Base-by-base conservation (phyloP, 92 coral and sea anemone species). In the Actinernus sp. region DNA sequence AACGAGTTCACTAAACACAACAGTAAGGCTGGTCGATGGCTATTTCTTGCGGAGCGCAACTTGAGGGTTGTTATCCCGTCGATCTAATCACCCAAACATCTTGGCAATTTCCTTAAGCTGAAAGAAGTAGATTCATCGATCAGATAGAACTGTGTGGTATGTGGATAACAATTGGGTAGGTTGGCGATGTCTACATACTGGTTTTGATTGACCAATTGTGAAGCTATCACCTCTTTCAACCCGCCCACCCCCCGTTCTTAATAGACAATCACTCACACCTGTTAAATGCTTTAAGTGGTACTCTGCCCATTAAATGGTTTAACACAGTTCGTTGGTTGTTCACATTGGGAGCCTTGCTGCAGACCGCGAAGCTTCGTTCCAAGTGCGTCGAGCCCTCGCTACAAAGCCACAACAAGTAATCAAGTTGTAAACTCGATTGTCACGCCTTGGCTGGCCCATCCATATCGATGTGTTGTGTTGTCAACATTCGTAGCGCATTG, bases 181-280 rank as follows among this genome's bases (percentile, higher is more conserved):
- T 17, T 21, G 14, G 58, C 17, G 58, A 11, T 24, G 18, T 26
- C 18, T 13, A 10, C 23, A 51, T 26, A 24, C 13, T 1, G 11
- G 26, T 25, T 30, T 21, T 63, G 54, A 39, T 83, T 79, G 82
- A 78, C 78, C 90, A 83, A 88, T 86, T 74, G 85, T 78, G 80
- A 52, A 51, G 55, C 70, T 60, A 78, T 88, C 81, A 73, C 79
- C 85, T 62, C 36, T 62, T 45, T 64, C 45, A 47, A 18, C 45
- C 81, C 78, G 87, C 76, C 84, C 79, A 59, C 76, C 58, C 74
- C 49, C 71, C 77, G 80, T 31, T 71, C 51, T 58, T 61, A 44
- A 78, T 76, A 88, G 78, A 78, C 83, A 80, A 53, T 71, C 78
- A 69, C 66, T 69, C 75, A 68, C 84, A 66, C 62, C 73, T 76